Conservation (phyloP, 64 coral and sea anemone genomes). For the Pocillopora damicornis region DNA sequence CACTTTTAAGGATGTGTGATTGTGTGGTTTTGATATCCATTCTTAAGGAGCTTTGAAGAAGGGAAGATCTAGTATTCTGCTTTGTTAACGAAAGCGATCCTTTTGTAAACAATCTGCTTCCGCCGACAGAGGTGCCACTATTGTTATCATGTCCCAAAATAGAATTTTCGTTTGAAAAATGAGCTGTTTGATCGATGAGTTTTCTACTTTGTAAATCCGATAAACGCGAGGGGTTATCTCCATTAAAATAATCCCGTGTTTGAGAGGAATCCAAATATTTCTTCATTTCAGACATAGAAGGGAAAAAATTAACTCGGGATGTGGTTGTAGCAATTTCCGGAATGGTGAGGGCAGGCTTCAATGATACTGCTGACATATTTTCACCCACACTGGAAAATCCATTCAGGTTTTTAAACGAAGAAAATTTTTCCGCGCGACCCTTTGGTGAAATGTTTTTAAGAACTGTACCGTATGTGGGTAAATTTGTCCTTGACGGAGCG, state of each 20-base stretch:
- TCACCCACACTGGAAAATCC: not conserved
- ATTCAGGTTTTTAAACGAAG: not conserved
- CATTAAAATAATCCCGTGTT: constrained; percentile 3
- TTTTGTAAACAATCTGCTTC: constrained; percentile 17
- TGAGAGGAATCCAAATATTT: constrained; percentile 16
- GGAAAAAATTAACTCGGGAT: not conserved
- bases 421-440: not conserved
- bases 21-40: constrained; percentile 4
- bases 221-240: not conserved
- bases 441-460: not conserved
- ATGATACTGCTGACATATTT: not conserved
- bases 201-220: not conserved
- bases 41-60: not conserved
- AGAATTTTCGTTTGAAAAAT: constrained; percentile 14
- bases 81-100: constrained; percentile 22
- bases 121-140: not conserved
- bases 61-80: not conserved
- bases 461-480: not conserved
- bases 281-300: not conserved
- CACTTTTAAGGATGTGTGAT: not conserved
- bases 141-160: not conserved
- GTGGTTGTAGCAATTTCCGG: not conserved
- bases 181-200: not conserved
- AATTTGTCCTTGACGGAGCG: not conserved
- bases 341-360: not conserved